Base-by-base conservation (phyloP, 1,140 invertebrate genomes). In the Laupala kohalensis region DNA sequence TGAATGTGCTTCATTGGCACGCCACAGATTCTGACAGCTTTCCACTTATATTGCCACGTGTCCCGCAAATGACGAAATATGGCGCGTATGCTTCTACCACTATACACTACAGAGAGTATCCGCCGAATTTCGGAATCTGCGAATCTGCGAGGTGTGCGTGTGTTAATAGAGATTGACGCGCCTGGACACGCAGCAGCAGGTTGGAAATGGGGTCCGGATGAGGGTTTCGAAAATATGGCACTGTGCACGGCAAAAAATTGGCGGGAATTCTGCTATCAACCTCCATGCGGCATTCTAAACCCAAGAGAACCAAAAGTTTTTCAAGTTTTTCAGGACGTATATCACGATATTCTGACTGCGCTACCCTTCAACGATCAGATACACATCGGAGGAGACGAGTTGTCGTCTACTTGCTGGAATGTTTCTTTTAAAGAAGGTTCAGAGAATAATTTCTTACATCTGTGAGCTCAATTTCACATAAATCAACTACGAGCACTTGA, bases 1-100 rank as follows among this genome's bases (percentile, higher is more conserved):
- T 95, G 37, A 95, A 95, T 77, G 88, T 88, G 0, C 91, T 95
- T 78, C 93, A 95, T 75, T 94, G 92, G 92, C 92, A 95, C 75
- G 91, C 94, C 23, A 93, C 92, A 0, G 93, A 95, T 78, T 88
- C 89, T 0, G 92, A 94, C 25, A 94, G 92, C 75, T 94, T 95
- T 76, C 92, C 93, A 0, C 87, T 93, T 68, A n/a, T n/a, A n/a
- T n/a, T n/a, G n/a, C n/a, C n/a, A n/a, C n/a, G n/a, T n/a, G n/a
- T n/a, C n/a, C n/a, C n/a, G n/a, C n/a, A n/a, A n/a, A n/a, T n/a
- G n/a, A 85, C 86, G 0, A 85, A 86, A 75, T 85, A 88, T 62
- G 93, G 92, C 0, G 89, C 92, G 23, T 93, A 93, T 76, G 81
- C 84, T 6, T 79, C 85, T 0, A 79, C 79, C 2, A 1, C 64